phyloP scores from a whole-genome alignment of 2,797 vertebrate genomes.

The Gadopsis bispinosus region DNA sequence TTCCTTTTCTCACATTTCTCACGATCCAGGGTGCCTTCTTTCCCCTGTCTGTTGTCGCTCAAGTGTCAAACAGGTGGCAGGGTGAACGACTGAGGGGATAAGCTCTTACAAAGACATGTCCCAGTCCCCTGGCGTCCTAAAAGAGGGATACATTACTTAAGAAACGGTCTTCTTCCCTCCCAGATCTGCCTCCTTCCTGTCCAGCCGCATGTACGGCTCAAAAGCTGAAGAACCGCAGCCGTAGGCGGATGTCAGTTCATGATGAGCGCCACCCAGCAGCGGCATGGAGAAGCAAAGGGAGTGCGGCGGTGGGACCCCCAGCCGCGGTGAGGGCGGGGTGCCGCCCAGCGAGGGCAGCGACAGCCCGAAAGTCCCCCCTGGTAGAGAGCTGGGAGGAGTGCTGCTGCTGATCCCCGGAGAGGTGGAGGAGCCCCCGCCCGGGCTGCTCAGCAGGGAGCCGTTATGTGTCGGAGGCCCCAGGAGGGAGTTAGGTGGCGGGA shows the following conservation, averaged over 20 bases:
- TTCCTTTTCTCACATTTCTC: slow-evolving; percentile 38
- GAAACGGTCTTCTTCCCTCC: slow-evolving; percentile 88
- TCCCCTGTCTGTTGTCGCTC: slow-evolving; percentile 21
- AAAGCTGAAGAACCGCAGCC: slow-evolving; percentile 92
- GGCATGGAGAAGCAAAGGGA: slow-evolving; percentile 89
- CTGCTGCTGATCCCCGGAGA: slow-evolving; percentile 72
- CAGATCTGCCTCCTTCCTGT: slow-evolving; percentile 85
- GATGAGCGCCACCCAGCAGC: slow-evolving; percentile 85
- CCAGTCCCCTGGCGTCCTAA: slow-evolving; percentile 8
- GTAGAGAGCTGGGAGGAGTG: slow-evolving; percentile 70
- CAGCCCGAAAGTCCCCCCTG: slow-evolving; percentile 81
- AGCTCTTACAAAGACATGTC: slow-evolving; percentile 13
- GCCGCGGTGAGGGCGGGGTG: slow-evolving; percentile 81
- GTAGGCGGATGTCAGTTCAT: slow-evolving; percentile 86
- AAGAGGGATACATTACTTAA: slow-evolving; percentile 69
- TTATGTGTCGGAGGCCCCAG: slow-evolving; percentile 79
- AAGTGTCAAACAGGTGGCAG: slow-evolving; percentile 32
- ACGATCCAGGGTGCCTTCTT: slow-evolving; percentile 23
- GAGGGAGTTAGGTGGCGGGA: slow-evolving; percentile 85
- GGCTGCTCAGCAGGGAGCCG: slow-evolving; percentile 79
- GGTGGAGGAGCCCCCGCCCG: slow-evolving; percentile 71
- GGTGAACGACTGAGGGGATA: slow-evolving; percentile 24
- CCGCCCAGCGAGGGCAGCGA: slow-evolving; percentile 84
- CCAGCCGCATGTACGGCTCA: slow-evolving; percentile 92
- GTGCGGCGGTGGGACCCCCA: slow-evolving; percentile 80